Evolutionary conservation across 1,140 invertebrate genomes (phyloP).

Genomic region (Bombus difficillimus): DNA sequence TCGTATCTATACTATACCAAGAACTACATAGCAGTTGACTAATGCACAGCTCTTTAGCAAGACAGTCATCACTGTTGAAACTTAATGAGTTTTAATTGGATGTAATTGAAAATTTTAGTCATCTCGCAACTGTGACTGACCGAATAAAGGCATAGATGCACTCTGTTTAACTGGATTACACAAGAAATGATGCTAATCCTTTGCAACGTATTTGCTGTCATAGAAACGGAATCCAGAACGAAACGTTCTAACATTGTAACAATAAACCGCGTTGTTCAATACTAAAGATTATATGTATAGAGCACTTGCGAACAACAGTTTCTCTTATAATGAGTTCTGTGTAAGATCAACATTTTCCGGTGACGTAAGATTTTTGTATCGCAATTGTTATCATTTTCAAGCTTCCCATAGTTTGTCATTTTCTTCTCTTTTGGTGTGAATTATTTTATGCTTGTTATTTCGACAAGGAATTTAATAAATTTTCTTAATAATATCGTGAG

Average conservation of each 20-base stretch:
- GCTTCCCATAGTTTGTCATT: no score
- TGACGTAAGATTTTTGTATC: not conserved
- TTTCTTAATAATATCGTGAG: not conserved
- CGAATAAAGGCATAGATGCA: conserved; percentile 4
- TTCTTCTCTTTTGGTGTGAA: not conserved
- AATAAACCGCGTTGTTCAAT: not conserved
- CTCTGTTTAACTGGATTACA: not conserved
- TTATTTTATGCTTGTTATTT: not conserved
- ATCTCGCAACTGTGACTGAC: conserved; percentile 5
- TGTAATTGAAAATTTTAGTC: conserved; percentile 66
- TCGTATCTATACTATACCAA: not conserved
- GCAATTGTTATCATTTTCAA: not conserved
- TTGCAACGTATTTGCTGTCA: not conserved
- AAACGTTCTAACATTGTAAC: not conserved
- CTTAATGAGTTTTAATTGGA: conserved; percentile 65
- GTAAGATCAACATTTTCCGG: not conserved
- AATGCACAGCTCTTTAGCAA: not conserved
- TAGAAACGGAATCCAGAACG: not conserved
- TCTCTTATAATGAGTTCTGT: not conserved
- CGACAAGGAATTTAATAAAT: not conserved
- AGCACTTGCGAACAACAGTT: not conserved
- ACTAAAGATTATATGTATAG: not conserved
- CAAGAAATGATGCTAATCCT: not conserved
- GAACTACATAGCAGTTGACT: not conserved
- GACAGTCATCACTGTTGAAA: not conserved